Evolutionary conservation across 2,797 vertebrate genomes (phyloP).

Genomic region (Platyrinchus mystaceus): DNA sequence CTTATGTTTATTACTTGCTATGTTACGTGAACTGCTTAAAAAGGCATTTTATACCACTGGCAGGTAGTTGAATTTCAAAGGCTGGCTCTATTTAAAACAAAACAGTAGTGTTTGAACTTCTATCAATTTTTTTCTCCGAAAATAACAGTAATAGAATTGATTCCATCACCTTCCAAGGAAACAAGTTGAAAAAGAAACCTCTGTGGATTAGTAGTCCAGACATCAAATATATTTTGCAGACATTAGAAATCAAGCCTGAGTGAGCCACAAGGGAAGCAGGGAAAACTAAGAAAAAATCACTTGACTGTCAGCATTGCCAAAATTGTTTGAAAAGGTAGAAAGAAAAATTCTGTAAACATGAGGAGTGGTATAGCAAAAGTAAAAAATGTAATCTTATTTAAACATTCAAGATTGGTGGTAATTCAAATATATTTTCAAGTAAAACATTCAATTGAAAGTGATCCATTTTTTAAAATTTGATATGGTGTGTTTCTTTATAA

Average conservation of each 20-base stretch:
- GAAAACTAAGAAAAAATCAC: slow-evolving; percentile 2
- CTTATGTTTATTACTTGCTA: slow-evolving; percentile 39
- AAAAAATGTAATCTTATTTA: neutral
- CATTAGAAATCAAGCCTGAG: slow-evolving; percentile 7
- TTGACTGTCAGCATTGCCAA: neutral
- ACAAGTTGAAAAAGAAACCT: slow-evolving; percentile 26
- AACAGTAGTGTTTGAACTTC: slow-evolving; percentile 43
- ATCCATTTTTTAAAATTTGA: neutral
- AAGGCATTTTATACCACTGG: slow-evolving; percentile 34
- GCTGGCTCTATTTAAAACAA: slow-evolving; percentile 52
- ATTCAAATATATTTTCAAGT: neutral
- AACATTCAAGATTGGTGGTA: neutral
- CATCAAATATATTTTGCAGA: slow-evolving; percentile 37
- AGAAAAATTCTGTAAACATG: neutral
- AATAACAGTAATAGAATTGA: slow-evolving; percentile 41
- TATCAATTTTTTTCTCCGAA: neutral
- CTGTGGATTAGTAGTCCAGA: slow-evolving; percentile 29
- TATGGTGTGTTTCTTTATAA: neutral
- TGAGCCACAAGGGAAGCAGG: neutral
- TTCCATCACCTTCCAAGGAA: slow-evolving; percentile 32
- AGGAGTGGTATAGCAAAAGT: neutral
- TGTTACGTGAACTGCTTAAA: slow-evolving; percentile 33
- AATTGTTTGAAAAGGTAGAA: neutral
- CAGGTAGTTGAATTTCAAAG: slow-evolving; percentile 51
- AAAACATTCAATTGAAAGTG: neutral